A percentile compares a stretch with the other conserved stretches of the same genome.
Conservation (phyloP, 1,140 invertebrate genomes). For the Drosophila willistoni region DNA sequence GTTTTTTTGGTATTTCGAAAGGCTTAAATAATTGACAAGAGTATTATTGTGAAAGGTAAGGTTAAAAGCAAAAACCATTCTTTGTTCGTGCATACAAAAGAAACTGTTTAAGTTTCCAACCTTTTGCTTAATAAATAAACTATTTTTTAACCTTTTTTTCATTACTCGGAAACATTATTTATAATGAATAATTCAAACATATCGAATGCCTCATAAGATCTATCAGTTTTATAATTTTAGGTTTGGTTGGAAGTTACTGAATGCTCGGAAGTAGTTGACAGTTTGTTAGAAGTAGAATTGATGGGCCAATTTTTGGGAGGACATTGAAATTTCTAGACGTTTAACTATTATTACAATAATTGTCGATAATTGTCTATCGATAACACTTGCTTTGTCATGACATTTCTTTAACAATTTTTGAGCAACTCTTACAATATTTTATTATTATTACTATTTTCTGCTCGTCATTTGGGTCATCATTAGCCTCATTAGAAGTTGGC, state of each 20-base stretch:
- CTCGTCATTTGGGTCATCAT: conserved; percentile 40
- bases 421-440: not conserved
- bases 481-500: conserved; percentile 46
- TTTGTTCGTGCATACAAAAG: not conserved
- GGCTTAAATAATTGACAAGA: not conserved
- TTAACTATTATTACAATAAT: too few relatives aligned
- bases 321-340: too few relatives aligned
- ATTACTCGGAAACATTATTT: too few relatives aligned
- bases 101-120: not conserved
- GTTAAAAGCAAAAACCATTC: not conserved
- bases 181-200: too few relatives aligned
- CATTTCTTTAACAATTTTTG: not conserved
- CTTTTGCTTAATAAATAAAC: not conserved
- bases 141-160: not conserved
- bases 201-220: too few relatives aligned
- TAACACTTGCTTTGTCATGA: not conserved
- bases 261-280: too few relatives aligned
- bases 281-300: too few relatives aligned
- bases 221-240: too few relatives aligned
- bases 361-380: not conserved
- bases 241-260: too few relatives aligned
- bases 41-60: conserved; percentile 1
- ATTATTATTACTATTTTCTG: conserved; percentile 24
- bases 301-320: too few relatives aligned
- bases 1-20: not conserved